Conservation (phyloP, 2,888 invertebrate species). For the Heterodera filipjevi region DNA sequence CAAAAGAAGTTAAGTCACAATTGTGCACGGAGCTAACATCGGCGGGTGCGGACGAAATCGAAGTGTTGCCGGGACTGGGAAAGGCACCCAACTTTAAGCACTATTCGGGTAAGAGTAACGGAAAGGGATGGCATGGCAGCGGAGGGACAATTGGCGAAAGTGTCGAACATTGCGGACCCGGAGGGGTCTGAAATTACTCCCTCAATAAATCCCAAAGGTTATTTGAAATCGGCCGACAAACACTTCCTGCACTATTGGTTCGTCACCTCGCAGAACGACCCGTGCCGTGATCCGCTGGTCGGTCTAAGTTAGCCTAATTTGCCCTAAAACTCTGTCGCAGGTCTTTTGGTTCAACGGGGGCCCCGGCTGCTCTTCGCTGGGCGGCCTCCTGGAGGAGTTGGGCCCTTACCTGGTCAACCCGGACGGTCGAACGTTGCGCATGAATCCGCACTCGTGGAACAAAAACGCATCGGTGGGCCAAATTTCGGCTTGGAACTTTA, state of each 20-base stretch:
- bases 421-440: constrained; percentile 56
- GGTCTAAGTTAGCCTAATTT: constrained; percentile 49
- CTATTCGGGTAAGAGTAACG: constrained; percentile 45
- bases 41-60: constrained; percentile 50
- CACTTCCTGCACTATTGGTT: constrained; percentile 68
- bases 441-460: constrained; percentile 64
- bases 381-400: constrained; percentile 67
- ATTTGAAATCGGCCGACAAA: constrained; percentile 65
- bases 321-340: neutral
- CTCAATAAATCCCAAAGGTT: constrained; percentile 40
- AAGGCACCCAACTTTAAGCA: constrained; percentile 57
- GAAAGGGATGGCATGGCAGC: neutral
- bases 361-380: constrained; percentile 67
- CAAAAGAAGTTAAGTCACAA: neutral
- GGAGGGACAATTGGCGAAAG: too few relatives aligned
- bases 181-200: too few relatives aligned
- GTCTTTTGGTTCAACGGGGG: constrained; percentile 49
- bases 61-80: constrained; percentile 52
- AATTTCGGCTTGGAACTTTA: neutral
- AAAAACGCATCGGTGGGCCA: constrained; percentile 44
- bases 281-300: constrained; percentile 56
- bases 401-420: constrained; percentile 66
- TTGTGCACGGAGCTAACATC: constrained; percentile 4
- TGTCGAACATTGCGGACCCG: too few relatives aligned
- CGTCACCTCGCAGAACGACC: constrained; percentile 58